Conservation (phyloP, 2,888 invertebrate genomes). For the Agonum fuliginosum region DNA sequence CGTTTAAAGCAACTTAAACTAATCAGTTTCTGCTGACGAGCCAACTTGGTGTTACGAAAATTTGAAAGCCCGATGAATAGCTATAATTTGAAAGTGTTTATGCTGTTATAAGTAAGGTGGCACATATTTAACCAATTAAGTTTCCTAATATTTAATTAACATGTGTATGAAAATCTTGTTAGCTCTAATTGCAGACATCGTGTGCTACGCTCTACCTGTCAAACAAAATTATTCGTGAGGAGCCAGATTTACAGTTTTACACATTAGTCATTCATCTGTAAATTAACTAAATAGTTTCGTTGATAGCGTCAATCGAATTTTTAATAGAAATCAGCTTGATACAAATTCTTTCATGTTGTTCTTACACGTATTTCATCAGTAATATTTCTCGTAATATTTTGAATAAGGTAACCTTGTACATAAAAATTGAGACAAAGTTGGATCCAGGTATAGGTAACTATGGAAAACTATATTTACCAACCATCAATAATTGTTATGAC, state of each 20-base stretch:
- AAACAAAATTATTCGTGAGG: slow-evolving; percentile 10
- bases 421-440: too few species aligned
- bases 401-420: too few species aligned
- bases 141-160: slow-evolving; percentile 36
- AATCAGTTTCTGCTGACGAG: not conserved
- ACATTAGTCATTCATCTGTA: not conserved
- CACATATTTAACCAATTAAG: slow-evolving; percentile 13
- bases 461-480: too few species aligned
- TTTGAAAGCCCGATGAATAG: slow-evolving; percentile 12
- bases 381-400: too few species aligned
- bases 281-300: not conserved
- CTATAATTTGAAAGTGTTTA: slow-evolving; percentile 2
- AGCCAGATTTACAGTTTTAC: not conserved
- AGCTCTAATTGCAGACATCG: not conserved
- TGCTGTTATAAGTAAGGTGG: not conserved
- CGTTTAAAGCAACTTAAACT: not conserved
- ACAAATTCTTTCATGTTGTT: too few species aligned
- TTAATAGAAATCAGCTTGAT: too few species aligned
- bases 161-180: slow-evolving; percentile 12
- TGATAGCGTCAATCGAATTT: too few species aligned
- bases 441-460: too few species aligned
- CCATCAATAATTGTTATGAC: too few species aligned
- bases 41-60: slow-evolving; percentile 12
- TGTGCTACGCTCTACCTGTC: not conserved
- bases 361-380: too few species aligned